phyloP scores from a whole-genome alignment of 2,113 vertebrate genomes.

The Formicarius rufipectus region DNA sequence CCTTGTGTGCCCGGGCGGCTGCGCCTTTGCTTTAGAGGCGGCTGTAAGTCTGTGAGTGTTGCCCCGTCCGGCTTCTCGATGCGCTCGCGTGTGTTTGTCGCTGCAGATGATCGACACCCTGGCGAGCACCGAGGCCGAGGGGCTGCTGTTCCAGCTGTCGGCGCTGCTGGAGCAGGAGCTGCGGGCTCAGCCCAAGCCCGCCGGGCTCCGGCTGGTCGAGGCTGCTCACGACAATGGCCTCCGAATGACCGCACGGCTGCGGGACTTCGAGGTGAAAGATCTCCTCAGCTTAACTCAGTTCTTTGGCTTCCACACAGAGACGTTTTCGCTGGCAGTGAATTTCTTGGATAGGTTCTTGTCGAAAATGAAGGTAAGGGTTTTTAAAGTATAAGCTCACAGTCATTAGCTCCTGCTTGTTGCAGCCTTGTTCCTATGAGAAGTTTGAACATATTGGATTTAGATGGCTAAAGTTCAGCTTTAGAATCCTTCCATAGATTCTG shows the following conservation, averaged over 20 bases:
- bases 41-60: neutral
- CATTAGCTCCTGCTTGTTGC: neutral
- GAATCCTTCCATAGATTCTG: neutral
- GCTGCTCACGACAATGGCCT: conserved; percentile 87
- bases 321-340: conserved; percentile 90
- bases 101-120: conserved; percentile 89
- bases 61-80: fast-evolving
- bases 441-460: neutral
- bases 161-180: conserved; percentile 83
- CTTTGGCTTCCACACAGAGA: conserved; percentile 90
- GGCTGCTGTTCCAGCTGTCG: conserved; percentile 83
- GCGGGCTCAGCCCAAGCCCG: conserved; percentile 87
- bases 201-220: conserved; percentile 88
- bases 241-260: conserved; percentile 86
- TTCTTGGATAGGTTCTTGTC: conserved; percentile 91
- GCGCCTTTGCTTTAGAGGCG: fast-evolving
- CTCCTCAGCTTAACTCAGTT: conserved; percentile 92
- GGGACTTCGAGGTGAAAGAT: conserved; percentile 92
- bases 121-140: conserved; percentile 66
- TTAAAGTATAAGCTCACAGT: neutral
- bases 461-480: neutral
- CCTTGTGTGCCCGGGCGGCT: no score
- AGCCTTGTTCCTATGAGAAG: neutral
- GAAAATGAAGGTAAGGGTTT: conserved; percentile 88
- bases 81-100: fast-evolving